phyloP scores from a whole-genome alignment of 2,888 invertebrate species.

The Actias luna region DNA sequence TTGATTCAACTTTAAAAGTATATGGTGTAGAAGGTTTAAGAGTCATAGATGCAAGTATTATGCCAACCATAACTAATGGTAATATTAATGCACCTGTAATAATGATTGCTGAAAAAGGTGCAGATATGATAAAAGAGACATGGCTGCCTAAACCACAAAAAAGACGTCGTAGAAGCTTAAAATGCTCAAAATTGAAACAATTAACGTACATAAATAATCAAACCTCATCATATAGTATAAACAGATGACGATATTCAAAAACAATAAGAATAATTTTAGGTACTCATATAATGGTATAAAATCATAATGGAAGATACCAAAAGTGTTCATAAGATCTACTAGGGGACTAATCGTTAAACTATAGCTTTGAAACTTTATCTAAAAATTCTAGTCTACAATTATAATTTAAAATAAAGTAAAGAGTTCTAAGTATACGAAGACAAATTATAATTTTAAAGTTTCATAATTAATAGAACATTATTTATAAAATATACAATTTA shows the following conservation, averaged over 20 bases:
- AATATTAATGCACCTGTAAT: conserved; percentile 94
- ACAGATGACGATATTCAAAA: conserved; percentile 51
- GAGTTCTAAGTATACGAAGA: neutral
- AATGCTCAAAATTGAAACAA: conserved; percentile 45
- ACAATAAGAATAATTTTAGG: conserved; percentile 36
- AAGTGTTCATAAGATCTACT: conserved; percentile 22
- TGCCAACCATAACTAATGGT: conserved; percentile 93
- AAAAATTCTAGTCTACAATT: conserved; percentile 26
- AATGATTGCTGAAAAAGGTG: conserved; percentile 93
- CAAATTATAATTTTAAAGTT: neutral
- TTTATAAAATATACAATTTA: neutral
- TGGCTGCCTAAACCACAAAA: conserved; percentile 77
- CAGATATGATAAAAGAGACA: conserved; percentile 89
- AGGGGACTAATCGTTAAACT: conserved; percentile 13
- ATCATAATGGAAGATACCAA: conserved; percentile 31
- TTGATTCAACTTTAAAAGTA: conserved; percentile 88
- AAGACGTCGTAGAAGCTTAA: conserved; percentile 47
- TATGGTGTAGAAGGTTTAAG: conserved; percentile 89
- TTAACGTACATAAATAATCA: conserved; percentile 38
- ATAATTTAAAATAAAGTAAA: conserved; percentile 9
- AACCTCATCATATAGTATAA: conserved; percentile 42
- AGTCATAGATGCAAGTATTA: conserved; percentile 93
- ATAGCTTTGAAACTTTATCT: conserved; percentile 12
- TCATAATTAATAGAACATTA: neutral
- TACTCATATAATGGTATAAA: conserved; percentile 24